Evolutionary conservation across 2,888 invertebrate species (phyloP).

Genomic region (Megastigmus dorsalis): DNA sequence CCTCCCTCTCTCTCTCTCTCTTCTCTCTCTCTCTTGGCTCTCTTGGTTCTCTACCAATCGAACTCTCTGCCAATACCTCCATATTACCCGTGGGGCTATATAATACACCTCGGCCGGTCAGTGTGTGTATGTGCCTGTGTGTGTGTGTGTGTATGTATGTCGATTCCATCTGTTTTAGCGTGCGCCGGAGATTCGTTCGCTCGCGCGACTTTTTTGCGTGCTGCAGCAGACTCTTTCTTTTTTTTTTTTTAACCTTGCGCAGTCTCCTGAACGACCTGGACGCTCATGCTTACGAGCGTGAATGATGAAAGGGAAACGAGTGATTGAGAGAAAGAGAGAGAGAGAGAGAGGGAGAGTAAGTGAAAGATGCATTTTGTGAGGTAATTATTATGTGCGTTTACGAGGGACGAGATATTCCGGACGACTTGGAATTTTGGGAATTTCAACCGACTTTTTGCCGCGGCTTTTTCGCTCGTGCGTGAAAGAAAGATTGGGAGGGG

Average conservation of each 20-base stretch:
- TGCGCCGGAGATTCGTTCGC: neutral
- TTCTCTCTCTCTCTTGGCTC: conserved; percentile 47
- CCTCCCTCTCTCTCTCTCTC: conserved; percentile 14
- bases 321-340: conserved; percentile 17
- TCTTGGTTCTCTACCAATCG: conserved; percentile 60
- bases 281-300: conserved; percentile 25
- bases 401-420: neutral
- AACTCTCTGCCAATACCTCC: conserved; percentile 55
- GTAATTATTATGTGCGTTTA: conserved; percentile 25
- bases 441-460: no score
- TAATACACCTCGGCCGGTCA: conserved; percentile 22
- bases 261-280: neutral
- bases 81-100: conserved; percentile 43
- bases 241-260: neutral
- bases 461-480: no score
- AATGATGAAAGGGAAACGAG: conserved; percentile 3
- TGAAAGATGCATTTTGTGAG: conserved; percentile 23
- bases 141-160: neutral
- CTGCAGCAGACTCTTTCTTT: no score
- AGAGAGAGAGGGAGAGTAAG: conserved; percentile 34
- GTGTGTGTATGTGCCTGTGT: neutral
- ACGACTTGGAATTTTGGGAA: neutral
- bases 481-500: no score
- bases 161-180: conserved; percentile 45
- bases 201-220: no score